A percentile compares a stretch with the other conserved stretches of the same genome.
Evolutionary conservation across 2,113 vertebrate species (phyloP).

Genomic region (Pseudolaguvia tuberculata): DNA sequence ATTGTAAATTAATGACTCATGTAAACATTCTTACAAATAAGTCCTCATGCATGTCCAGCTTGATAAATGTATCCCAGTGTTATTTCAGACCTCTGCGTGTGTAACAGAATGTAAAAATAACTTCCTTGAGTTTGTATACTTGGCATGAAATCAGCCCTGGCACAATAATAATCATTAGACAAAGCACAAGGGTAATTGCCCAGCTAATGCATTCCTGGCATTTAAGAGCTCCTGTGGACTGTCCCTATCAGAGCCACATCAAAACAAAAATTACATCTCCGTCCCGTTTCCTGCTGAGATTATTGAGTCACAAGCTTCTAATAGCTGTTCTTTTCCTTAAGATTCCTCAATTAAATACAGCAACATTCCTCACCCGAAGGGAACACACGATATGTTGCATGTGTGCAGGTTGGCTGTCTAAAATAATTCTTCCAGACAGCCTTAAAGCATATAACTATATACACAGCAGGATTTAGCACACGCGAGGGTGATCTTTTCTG

Average conservation of each 20-base stretch:
- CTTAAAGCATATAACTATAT: background rate
- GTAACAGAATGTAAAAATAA: constrained; percentile 31
- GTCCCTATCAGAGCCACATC: constrained; percentile 44
- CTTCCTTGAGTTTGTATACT: constrained; percentile 20
- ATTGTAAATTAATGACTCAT: no score
- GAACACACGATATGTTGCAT: constrained; percentile 12
- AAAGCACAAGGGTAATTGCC: background rate
- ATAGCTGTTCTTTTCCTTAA: constrained; percentile 25
- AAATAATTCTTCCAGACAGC: constrained; percentile 22
- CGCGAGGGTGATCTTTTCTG: background rate
- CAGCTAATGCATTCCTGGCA: constrained; percentile 37
- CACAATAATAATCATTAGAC: constrained; percentile 31
- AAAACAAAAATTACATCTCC: constrained; percentile 17
- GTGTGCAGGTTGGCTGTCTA: constrained; percentile 4
- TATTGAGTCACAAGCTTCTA: constrained; percentile 17
- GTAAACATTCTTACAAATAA: background rate
- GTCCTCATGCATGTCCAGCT: background rate
- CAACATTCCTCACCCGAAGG: constrained; percentile 36
- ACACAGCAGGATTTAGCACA: background rate
- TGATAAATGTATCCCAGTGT: background rate
- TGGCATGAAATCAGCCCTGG: constrained; percentile 1
- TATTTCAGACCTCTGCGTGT: background rate
- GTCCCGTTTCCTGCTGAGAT: constrained; percentile 33
- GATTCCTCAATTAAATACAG: constrained; percentile 45
- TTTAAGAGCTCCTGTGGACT: constrained; percentile 34